Base-by-base conservation (phyloP, 92 coral and sea anemone species). In the Heteractis magnifica region DNA sequence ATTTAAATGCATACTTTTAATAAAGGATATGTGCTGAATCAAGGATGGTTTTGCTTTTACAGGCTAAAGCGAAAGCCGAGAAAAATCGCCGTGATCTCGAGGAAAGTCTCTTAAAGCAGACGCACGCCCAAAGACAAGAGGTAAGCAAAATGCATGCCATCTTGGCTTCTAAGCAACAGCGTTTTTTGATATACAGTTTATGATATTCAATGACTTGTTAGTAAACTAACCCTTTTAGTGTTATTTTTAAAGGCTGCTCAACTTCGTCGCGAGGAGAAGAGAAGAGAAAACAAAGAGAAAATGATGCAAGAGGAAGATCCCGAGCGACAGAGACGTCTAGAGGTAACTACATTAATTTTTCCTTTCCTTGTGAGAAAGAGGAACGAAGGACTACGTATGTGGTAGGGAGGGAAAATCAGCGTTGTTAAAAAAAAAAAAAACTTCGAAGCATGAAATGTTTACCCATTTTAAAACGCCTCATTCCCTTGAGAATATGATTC, bases 281-380 rank as follows among this genome's bases (percentile, higher is more conserved):
- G 92, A 79, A 83, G 99, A 52, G 99, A 95, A 13, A 96, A 94
- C 81, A 96, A 94, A 82, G 99, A 96, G 68, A 88, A 90, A 41
- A 94, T 96, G 79, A 96, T 96, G 98, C 92, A 92, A 50, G 99
- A 96, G 71, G 99, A 96, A 77, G 99, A 96, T 77, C 90, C 99
- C 51, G 99, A 96, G 7, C 87, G 98, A 74, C 99, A 96, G 81
- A 89, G 99, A 20, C 88, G 94, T 68, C 94, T 95, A 72, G 99
- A 96, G 97, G 99, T 96, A 70, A 62, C 87, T 68, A 9, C 14
- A 21, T 52, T 16, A 73, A 7, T 71, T 6, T 34, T 12, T 62
- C 44, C 44, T 34, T 34, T 34, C 44, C 44, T 34, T 34, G 2
- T 34, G 44, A 34, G 44, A 34, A 34, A 34, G 3, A 34, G 44